phyloP scores from a whole-genome alignment of 2,888 invertebrate genomes.

The Drosophila robusta region DNA sequence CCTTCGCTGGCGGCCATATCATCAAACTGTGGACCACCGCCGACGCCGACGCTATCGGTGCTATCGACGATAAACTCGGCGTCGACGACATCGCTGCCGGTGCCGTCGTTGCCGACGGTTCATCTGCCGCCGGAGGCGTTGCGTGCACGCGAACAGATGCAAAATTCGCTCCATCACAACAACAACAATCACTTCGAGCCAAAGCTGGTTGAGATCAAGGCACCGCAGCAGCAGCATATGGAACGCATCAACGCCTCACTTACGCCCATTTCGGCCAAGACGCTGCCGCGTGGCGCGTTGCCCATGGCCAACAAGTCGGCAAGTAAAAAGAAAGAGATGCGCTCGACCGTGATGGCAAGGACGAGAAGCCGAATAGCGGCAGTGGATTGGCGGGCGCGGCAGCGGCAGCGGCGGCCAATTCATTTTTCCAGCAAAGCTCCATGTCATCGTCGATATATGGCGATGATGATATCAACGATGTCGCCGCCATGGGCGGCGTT shows the following conservation, averaged over 20 bases:
- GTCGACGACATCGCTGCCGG: conserved; percentile 74
- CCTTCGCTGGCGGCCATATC: conserved; percentile 82
- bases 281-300: conserved; percentile 81
- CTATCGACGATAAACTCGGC: conserved; percentile 82
- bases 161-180: conserved; percentile 75
- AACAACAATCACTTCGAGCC: conserved; percentile 74
- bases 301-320: conserved; percentile 86
- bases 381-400: conserved; percentile 49
- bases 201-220: conserved; percentile 73
- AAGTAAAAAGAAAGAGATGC: conserved; percentile 92
- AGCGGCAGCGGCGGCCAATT: conserved; percentile 83
- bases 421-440: conserved; percentile 86
- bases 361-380: conserved; percentile 64
- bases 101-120: conserved; percentile 82
- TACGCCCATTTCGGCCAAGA: conserved; percentile 70
- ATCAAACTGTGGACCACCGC: conserved; percentile 75
- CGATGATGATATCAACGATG: conserved; percentile 99
- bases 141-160: conserved; percentile 73
- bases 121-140: conserved; percentile 78
- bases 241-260: conserved; percentile 67
- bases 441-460: conserved; percentile 87
- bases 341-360: conserved; percentile 85
- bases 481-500: conserved; percentile 99
- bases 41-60: conserved; percentile 75
- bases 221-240: conserved; percentile 61